A percentile compares a stretch with the other conserved stretches of the same genome.
Conservation (phyloP, 2,113 vertebrate species). For the Boleophthalmus pectinirostris region DNA sequence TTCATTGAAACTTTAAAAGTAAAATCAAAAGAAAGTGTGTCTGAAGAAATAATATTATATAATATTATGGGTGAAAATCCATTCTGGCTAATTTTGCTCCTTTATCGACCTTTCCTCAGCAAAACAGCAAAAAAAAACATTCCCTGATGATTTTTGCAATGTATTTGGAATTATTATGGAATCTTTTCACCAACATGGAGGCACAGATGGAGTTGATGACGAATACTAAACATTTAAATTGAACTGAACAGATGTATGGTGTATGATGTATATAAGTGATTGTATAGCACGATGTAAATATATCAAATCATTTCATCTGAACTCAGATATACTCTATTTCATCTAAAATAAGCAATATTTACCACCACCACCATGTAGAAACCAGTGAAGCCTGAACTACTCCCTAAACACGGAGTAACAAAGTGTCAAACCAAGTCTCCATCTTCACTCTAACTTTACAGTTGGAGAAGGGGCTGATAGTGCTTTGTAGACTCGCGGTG, state of each 20-base stretch:
- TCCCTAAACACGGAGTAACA: neutral
- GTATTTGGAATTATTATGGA: too few species aligned
- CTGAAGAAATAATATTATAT: too few species aligned
- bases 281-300: neutral
- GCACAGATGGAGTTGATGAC: neutral
- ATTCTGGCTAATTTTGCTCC: too few species aligned
- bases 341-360: neutral
- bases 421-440: neutral
- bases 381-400: neutral
- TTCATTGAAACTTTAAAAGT: too few species aligned
- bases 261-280: too few species aligned
- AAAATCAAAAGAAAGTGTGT: too few species aligned
- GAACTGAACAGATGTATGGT: neutral
- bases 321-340: too few species aligned
- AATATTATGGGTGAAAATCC: too few species aligned
- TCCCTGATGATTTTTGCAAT: too few species aligned
- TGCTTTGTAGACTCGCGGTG: slow-evolving; percentile 31
- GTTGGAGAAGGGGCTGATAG: slow-evolving; percentile 48
- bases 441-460: neutral
- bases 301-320: neutral
- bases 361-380: neutral
- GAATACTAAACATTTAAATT: neutral
- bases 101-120: too few species aligned
- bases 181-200: too few species aligned
- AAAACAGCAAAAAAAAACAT: too few species aligned